Evolutionary conservation across 2,888 invertebrate genomes (phyloP).

Genomic region (Mongoloraphidia duomilia): DNA sequence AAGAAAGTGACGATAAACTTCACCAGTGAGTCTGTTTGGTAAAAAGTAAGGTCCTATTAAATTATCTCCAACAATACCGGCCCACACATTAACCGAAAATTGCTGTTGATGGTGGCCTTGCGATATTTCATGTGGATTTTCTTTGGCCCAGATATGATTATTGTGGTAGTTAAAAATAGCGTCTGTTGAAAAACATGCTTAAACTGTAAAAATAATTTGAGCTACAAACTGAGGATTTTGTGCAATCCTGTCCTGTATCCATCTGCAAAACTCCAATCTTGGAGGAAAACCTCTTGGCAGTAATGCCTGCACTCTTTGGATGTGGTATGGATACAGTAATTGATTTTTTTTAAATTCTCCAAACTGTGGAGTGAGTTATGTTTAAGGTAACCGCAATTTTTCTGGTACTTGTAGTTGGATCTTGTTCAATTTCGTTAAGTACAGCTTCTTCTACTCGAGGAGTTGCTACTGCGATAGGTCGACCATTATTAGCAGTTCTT

Average conservation of each 20-base stretch:
- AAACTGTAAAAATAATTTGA: too few species aligned
- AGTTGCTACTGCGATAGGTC: not conserved
- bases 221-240: too few species aligned
- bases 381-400: conserved; percentile 6
- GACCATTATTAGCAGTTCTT: conserved; percentile 4
- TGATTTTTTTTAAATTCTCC: too few species aligned
- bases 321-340: too few species aligned
- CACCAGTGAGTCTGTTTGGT: conserved; percentile 8
- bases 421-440: conserved; percentile 2
- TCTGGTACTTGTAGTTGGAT: conserved; percentile 3
- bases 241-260: too few species aligned
- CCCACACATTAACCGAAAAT: conserved; percentile 8
- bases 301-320: too few species aligned
- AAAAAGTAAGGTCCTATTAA: conserved; percentile 12
- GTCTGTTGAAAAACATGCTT: too few species aligned
- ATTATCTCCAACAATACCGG: conserved; percentile 7
- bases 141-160: conserved; percentile 4
- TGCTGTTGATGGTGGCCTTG: not conserved
- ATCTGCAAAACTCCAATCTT: too few species aligned
- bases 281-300: too few species aligned
- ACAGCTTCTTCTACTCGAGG: conserved; percentile 3
- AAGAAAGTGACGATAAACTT: conserved; percentile 9
- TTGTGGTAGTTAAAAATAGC: conserved; percentile 3
- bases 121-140: conserved; percentile 4
- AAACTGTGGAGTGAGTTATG: too few species aligned